A percentile compares a stretch with the other conserved stretches of the same genome.
These are phyloP conservation scores for Macrophya annulata DNA, from an alignment of 2,888 invertebrate genomes.

Conservation along the genomic window DNA sequence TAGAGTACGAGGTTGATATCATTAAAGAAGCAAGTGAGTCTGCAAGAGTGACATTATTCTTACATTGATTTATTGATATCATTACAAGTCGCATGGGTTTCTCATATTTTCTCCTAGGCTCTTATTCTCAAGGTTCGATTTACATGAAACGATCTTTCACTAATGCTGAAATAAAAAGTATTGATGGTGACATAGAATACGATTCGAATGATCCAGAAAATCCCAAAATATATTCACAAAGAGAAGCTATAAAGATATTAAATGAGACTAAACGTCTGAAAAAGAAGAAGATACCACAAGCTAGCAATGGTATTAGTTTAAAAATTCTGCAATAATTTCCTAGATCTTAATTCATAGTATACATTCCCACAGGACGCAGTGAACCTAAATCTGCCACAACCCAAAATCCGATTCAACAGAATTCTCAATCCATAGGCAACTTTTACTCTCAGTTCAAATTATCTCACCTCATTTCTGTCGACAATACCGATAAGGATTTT, in stretches of 20 bases:
- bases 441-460: too few species aligned
- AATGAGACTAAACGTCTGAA: background rate
- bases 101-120: background rate
- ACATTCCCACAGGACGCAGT: background rate
- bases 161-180: background rate
- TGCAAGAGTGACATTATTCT: background rate
- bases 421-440: background rate
- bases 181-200: background rate
- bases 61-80: background rate
- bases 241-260: background rate
- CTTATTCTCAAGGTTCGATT: background rate
- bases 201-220: constrained; percentile 3
- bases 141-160: background rate
- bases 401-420: background rate
- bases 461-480: too few species aligned
- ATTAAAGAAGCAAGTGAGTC: constrained; percentile 16
- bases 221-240: constrained; percentile 7
- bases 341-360: background rate
- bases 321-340: background rate
- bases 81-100: background rate
- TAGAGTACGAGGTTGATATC: background rate
- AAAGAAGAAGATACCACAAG: background rate
- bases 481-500: too few species aligned
- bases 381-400: background rate
- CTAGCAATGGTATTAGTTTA: background rate